These are phyloP conservation scores for Gavia stellata DNA, from an alignment of 2,113 vertebrate genomes.

Conservation along the genomic window DNA sequence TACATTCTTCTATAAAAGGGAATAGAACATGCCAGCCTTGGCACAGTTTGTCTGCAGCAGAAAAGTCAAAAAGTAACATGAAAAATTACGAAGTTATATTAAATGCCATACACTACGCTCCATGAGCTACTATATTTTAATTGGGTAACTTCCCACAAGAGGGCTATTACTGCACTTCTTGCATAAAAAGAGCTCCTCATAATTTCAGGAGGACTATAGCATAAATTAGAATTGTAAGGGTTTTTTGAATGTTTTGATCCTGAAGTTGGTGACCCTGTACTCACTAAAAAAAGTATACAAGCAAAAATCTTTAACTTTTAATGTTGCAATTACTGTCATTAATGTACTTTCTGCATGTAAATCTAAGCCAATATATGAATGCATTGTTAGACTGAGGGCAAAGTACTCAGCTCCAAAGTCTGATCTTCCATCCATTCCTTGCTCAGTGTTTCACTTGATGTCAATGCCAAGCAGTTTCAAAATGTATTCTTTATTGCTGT, in stretches of 20 bases:
- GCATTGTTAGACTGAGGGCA: not conserved
- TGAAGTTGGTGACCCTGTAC: not conserved
- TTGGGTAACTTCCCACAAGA: not conserved
- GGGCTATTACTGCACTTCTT: not conserved
- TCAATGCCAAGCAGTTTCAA: not conserved
- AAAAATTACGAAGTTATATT: not conserved
- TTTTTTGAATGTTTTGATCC: not conserved
- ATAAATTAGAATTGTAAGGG: not conserved
- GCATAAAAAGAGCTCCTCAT: not conserved
- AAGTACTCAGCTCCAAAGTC: not conserved
- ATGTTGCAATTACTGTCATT: not conserved
- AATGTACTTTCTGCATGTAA: not conserved
- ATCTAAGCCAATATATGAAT: not conserved
- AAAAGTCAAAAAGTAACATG: not conserved
- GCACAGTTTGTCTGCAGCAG: not conserved
- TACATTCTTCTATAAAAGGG: not conserved
- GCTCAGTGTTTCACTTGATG: not conserved
- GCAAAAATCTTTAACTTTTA: not conserved
- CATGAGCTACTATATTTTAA: not conserved
- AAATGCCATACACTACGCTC: not conserved
- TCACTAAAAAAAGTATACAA: not conserved
- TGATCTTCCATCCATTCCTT: not conserved
- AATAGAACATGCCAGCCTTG: conserved; percentile 16
- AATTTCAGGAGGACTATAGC: not conserved
- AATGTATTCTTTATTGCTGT: not conserved